Base-by-base conservation (phyloP, 2,888 invertebrate species). In the Tenthredo amoena region DNA sequence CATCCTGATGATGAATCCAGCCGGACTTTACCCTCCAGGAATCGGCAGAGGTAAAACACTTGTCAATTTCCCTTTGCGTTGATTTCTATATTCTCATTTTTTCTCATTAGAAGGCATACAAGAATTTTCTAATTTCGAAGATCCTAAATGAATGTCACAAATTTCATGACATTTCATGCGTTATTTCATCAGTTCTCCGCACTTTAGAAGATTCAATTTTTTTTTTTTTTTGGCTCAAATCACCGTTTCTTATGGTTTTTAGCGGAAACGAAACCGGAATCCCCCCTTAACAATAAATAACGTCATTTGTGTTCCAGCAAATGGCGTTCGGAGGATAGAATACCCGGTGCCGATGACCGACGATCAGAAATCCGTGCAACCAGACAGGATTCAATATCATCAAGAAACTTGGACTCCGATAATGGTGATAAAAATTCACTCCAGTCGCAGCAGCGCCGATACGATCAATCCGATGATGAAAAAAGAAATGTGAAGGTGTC, bases 261-360 rank as follows among this genome's bases (percentile, higher is more conserved):
- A n/a, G 40, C 10, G 40, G 10, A 47, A 47, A 15, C 2, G 2
- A 47, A 15, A 47, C 47, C 7, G 15, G 12, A 47, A 47, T 47
- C 47, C 15, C 47, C 47, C 47, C 47, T 47, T 18, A 12, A 31
- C 10, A 43, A 85, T 40, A 2, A 55, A 18, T 10, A 18, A 18
- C 68, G 68, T 62, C 0, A 62, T 62, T 50, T 79, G 10, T 84
- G 58, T 84, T 86, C n/a, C 77, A 89, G 89, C 40, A 88, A 90
- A 34, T 89, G 93, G 90, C 89, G 91, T 86, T 92, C 92, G 0
- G 93, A 93, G 40, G 93, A 93, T 37, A 87, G 91, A 84, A 88
- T 92, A 79, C 90, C 88, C 72, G 90, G 90, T 77, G 37, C 89
- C 4, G 92, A 92, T 31, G 90, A 91, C 6, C 91, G 91, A 43